Evolutionary conservation across 35 echinoderm and acorn worm genomes (phyloP).

Genomic region (Ophiothrix spiculata): DNA sequence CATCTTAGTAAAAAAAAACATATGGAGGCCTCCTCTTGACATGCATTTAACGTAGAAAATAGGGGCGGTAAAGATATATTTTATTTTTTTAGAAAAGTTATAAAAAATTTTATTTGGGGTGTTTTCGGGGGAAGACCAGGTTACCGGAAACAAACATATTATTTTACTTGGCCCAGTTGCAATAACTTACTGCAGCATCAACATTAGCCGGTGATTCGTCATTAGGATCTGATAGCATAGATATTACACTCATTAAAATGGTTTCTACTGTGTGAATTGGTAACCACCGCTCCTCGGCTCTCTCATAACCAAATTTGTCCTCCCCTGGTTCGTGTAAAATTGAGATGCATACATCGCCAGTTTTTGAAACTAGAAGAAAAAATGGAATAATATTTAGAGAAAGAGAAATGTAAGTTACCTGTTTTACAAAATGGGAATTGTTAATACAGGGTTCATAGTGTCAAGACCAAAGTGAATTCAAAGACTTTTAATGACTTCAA

Average conservation of each 20-base stretch:
- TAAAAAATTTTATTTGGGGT: too few species aligned
- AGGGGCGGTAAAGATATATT: too few species aligned
- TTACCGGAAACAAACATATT: too few species aligned
- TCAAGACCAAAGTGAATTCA: too few species aligned
- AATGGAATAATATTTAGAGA: slow-evolving; percentile 8
- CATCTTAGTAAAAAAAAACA: too few species aligned
- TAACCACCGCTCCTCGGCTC: slow-evolving; percentile 76
- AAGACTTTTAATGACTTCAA: too few species aligned
- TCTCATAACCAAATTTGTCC: slow-evolving; percentile 96
- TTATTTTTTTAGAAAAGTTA: too few species aligned
- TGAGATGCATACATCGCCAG: slow-evolving; percentile 95
- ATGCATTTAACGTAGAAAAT: too few species aligned
- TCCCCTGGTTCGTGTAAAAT: slow-evolving; percentile 99
- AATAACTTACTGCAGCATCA: slow-evolving; percentile 96
- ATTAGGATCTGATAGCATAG: slow-evolving; percentile 92
- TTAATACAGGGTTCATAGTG: neutral
- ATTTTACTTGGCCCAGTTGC: too few species aligned
- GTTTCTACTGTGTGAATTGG: slow-evolving; percentile 94
- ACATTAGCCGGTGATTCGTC: slow-evolving; percentile 99
- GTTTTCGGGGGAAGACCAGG: too few species aligned
- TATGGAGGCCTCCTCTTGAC: too few species aligned
- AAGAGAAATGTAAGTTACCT: neutral
- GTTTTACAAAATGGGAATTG: neutral
- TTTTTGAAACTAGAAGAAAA: slow-evolving; percentile 58
- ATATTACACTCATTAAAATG: slow-evolving; percentile 96